A percentile compares a stretch with the other conserved stretches of the same genome.
phyloP scores from a whole-genome alignment of 2,797 vertebrate species.

The Danio albolineatus region DNA sequence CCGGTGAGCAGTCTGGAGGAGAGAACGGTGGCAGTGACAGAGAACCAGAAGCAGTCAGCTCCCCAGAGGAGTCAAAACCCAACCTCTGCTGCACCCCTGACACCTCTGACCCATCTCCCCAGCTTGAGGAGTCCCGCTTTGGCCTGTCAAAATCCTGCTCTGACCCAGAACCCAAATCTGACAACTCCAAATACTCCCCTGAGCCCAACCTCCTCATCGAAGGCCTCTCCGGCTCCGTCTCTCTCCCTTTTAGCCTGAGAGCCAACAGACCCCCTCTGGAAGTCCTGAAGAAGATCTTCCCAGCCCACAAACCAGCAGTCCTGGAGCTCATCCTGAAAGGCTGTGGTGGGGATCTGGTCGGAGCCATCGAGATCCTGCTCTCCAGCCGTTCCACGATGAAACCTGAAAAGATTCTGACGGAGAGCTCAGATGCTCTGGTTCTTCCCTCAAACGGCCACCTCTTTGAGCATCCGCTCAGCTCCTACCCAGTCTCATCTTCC shows the following conservation, averaged over 20 bases:
- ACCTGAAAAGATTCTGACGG: constrained; percentile 77
- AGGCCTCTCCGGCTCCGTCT: constrained; percentile 89
- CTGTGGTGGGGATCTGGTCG: constrained; percentile 93
- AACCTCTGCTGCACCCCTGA: constrained; percentile 89
- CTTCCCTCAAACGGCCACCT: constrained; percentile 89
- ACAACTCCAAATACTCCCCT: constrained; percentile 83
- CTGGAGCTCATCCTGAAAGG: constrained; percentile 94
- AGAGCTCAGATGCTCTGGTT: constrained; percentile 80
- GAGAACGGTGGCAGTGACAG: constrained; percentile 90
- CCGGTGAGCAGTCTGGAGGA: constrained; percentile 80
- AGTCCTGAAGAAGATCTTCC: constrained; percentile 96
- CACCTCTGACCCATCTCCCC: constrained; percentile 85
- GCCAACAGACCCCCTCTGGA: constrained; percentile 93
- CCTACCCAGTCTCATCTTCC: constrained; percentile 90
- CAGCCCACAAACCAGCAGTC: constrained; percentile 91
- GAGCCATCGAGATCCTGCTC: constrained; percentile 95
- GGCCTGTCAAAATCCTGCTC: constrained; percentile 78
- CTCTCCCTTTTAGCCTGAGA: constrained; percentile 89
- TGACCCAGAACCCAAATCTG: constrained; percentile 77
- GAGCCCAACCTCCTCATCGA: constrained; percentile 90
- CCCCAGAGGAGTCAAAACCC: constrained; percentile 87
- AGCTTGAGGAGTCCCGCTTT: constrained; percentile 82
- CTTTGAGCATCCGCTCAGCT: constrained; percentile 89
- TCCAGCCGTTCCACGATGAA: constrained; percentile 85
- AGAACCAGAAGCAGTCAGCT: constrained; percentile 87